A percentile compares a stretch with the other conserved stretches of the same genome.
Conservation (phyloP, 2,113 vertebrate genomes). For the Colistium nudipinnis region DNA sequence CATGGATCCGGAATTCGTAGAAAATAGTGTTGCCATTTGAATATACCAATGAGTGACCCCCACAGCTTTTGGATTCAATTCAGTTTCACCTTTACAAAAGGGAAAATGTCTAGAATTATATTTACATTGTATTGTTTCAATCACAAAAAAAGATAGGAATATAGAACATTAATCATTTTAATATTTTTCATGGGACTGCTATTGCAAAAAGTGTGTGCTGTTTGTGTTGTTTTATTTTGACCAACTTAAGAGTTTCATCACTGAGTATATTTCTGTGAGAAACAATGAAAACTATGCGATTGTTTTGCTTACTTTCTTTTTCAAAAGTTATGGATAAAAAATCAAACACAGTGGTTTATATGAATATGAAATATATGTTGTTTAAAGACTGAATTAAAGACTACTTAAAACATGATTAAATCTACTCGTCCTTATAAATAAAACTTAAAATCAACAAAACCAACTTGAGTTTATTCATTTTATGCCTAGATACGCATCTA, state of each 20-base stretch:
- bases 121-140: background rate
- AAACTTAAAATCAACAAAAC: too few relatives aligned
- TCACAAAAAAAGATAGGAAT: background rate
- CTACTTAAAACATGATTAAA: background rate
- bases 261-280: too few relatives aligned
- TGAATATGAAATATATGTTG: background rate
- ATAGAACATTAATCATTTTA: too few relatives aligned
- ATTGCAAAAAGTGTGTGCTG: too few relatives aligned
- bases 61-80: background rate
- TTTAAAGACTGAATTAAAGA: background rate
- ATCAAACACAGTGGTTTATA: background rate
- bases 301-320: background rate
- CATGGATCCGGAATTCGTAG: background rate
- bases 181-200: too few relatives aligned
- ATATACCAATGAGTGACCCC: background rate
- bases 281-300: background rate
- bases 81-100: background rate
- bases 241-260: too few relatives aligned
- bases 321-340: background rate
- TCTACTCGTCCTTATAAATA: too few relatives aligned
- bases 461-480: too few relatives aligned
- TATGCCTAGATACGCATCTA: too few relatives aligned
- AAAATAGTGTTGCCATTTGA: constrained; percentile 54
- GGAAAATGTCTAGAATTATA: background rate
- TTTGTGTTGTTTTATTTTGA: too few relatives aligned